Evolutionary conservation across 1,140 invertebrate species (phyloP).

Genomic region (Atta texana): DNA sequence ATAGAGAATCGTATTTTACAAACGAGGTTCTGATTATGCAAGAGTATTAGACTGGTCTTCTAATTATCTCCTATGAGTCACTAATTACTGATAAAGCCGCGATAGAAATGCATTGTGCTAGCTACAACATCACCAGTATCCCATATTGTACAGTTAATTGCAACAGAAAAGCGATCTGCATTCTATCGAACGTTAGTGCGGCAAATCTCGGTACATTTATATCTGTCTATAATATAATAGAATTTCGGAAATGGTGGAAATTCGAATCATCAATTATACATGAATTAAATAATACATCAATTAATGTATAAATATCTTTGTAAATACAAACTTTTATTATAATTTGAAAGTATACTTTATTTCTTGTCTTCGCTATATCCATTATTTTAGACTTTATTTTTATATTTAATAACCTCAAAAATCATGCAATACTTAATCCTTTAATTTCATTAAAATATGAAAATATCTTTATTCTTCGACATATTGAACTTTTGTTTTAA

Average conservation of each 20-base stretch:
- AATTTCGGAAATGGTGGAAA: background rate
- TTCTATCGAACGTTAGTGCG: conserved; percentile 30
- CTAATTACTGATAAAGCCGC: conserved; percentile 53
- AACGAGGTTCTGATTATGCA: conserved; percentile 7
- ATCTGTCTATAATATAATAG: background rate
- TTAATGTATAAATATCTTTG: background rate
- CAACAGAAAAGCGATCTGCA: conserved; percentile 33
- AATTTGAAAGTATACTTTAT: background rate
- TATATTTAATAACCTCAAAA: background rate
- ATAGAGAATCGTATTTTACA: conserved; percentile 1
- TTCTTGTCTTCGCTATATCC: background rate
- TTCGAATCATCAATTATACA: background rate
- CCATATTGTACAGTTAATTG: conserved; percentile 54
- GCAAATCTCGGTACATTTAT: conserved; percentile 36
- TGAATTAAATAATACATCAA: conserved; percentile 4
- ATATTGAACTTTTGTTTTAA: background rate
- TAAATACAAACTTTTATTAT: background rate
- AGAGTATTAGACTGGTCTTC: conserved; percentile 4
- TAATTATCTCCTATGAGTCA: conserved; percentile 35
- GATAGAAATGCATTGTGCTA: conserved; percentile 49
- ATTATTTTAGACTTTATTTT: background rate
- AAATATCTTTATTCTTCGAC: background rate
- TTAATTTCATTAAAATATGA: background rate
- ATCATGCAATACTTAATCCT: background rate
- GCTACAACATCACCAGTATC: conserved; percentile 39